These are phyloP conservation scores for Eulemur macaco DNA, from an alignment of 2,113 vertebrate genomes.

Conservation along the genomic window DNA sequence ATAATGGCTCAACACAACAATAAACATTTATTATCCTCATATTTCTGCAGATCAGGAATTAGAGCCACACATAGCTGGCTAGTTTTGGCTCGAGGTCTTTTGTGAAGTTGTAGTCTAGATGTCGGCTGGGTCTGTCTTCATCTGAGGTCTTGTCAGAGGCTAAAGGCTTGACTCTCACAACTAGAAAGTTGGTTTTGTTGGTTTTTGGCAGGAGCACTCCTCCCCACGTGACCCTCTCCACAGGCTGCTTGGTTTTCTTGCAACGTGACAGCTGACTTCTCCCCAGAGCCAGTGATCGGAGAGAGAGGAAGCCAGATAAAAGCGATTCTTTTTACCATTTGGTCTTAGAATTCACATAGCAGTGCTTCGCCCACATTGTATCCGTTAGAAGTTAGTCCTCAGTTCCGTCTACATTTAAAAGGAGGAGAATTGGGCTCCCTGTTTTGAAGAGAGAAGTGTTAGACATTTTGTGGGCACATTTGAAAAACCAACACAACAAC, in stretches of 20 bases:
- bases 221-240: not conserved
- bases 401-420: not conserved
- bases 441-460: not conserved
- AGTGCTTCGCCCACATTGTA: fast-evolving
- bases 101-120: not conserved
- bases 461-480: not conserved
- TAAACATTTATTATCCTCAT: not conserved
- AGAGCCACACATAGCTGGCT: not conserved
- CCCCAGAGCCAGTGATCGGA: not conserved
- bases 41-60: not conserved
- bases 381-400: not conserved
- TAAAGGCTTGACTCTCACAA: not conserved
- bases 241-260: not conserved
- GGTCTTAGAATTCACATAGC: not conserved
- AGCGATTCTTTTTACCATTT: not conserved
- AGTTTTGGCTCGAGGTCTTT: not conserved
- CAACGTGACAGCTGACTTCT: not conserved
- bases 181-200: not conserved
- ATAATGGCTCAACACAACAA: not conserved
- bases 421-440: not conserved
- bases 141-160: not conserved
- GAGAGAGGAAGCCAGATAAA: not conserved
- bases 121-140: not conserved
- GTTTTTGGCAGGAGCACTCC: not conserved
- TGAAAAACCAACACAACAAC: not conserved